Percentiles rank a stretch among this genome's conserved stretches.
Evolutionary conservation across 2,113 vertebrate species (phyloP).

Genomic region (Cygnus atratus): DNA sequence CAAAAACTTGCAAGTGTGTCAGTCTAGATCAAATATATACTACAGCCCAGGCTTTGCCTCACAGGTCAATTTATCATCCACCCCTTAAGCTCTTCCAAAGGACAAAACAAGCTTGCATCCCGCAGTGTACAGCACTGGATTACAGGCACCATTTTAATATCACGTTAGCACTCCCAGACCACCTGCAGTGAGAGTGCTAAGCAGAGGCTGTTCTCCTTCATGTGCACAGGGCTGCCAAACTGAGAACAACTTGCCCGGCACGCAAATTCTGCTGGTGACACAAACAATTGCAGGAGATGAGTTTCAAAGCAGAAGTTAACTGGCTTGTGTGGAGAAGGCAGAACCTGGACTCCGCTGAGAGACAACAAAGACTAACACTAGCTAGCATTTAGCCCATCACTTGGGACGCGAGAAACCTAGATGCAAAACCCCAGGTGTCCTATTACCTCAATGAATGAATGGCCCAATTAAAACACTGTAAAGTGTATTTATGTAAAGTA

Average conservation of each 20-base stretch:
- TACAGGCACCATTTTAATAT: background rate
- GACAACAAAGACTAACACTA: background rate
- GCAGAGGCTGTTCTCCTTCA: background rate
- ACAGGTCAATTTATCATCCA: background rate
- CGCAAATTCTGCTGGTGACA: background rate
- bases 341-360: background rate
- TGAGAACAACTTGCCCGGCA: background rate
- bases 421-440: constrained; percentile 6
- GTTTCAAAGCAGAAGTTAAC: background rate
- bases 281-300: background rate
- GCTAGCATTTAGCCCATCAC: background rate
- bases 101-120: background rate
- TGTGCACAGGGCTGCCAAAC: background rate
- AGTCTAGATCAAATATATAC: accelerated
- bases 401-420: background rate
- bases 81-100: background rate
- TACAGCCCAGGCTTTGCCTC: background rate
- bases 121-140: background rate
- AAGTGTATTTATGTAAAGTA: constrained; percentile 13
- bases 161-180: background rate
- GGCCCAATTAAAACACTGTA: background rate
- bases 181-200: background rate
- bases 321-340: background rate
- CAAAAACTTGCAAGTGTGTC: background rate
- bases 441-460: background rate